Evolutionary conservation across 2,113 vertebrate genomes (phyloP), one percentile per base, ranked within the genome.

Genomic region (Ivindomyrus marchei): DNA sequence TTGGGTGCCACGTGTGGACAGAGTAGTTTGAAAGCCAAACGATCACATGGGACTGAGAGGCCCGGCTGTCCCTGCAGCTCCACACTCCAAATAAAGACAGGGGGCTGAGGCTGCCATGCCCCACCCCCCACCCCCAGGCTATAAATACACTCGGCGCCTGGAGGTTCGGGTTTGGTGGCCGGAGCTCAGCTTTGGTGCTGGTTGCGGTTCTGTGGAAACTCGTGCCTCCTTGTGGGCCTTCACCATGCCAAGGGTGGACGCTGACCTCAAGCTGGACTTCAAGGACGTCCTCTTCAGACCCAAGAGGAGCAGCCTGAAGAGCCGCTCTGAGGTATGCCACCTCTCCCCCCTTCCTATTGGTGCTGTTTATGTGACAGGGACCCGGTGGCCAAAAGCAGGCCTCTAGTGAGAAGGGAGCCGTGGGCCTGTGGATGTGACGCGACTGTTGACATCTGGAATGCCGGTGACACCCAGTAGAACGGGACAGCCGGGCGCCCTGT

Each of bases 211-310:
- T 42, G 10, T 21, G 50, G 45, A 52, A 11, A 47, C 45, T 17
- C 19, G 10, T 11, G 56, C 93, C 91, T 90, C 88, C 74, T 39
- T 88, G 92, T 74, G 88, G 86, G 21, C 46, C 39, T 52, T 90
- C 90, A 93, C 92, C 93, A 99, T 99, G 98, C 98, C 98, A 91
- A 97, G 97, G 13, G 97, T 99, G 91, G 98, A 99, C 89, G 96
- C 96, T 24, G 98, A 99, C 94, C 97, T 99, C 94, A 99, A 99
- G 92, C 95, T 99, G 94, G 98, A 99, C 97, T 99, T 99, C 93
- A 98, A 99, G 94, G 98, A 99, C 95, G 98, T 99, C 92, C 96
- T 99, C 91, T 96, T 99, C 92, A 96, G 98, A 95, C 98, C 98
- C 89, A 99, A 99, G 91, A 95, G 98, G 92, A 99, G 98, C 97